phyloP scores from a whole-genome alignment of 1,140 invertebrate genomes.

The Sweltsa coloradensis region DNA sequence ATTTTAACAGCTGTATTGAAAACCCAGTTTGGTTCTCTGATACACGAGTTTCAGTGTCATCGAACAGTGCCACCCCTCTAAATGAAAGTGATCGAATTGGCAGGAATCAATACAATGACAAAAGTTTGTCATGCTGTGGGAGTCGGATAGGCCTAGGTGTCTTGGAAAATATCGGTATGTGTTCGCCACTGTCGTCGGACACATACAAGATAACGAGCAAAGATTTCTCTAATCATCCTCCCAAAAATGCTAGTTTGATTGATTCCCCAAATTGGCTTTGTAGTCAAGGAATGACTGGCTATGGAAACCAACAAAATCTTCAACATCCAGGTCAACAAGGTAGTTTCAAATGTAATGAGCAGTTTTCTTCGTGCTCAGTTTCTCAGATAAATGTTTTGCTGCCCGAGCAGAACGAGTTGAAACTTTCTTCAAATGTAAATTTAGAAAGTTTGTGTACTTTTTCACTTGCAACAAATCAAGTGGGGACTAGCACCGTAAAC shows the following conservation, averaged over 20 bases:
- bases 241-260: background rate
- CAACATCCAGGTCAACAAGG: conserved; percentile 2
- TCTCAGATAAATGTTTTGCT: conserved; percentile 5
- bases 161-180: conserved; percentile 4
- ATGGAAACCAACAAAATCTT: conserved; percentile 5
- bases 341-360: conserved; percentile 11
- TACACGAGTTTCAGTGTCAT: background rate
- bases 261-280: conserved; percentile 10
- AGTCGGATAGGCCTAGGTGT: background rate
- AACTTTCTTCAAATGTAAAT: background rate
- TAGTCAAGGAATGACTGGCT: conserved; percentile 6
- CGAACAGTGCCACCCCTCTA: background rate
- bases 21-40: conserved; percentile 8
- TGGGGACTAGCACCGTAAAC: background rate
- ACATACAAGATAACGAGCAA: background rate
- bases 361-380: conserved; percentile 8
- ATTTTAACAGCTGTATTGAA: conserved; percentile 8
- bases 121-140: background rate
- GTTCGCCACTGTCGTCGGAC: conserved; percentile 1
- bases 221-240: background rate
- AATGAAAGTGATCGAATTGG: conserved; percentile 1
- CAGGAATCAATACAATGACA: background rate
- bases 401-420: conserved; percentile 3
- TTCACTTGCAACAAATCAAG: background rate
- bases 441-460: background rate